Conservation (phyloP, 2,888 invertebrate genomes). For the Hoplodrina blanda region DNA sequence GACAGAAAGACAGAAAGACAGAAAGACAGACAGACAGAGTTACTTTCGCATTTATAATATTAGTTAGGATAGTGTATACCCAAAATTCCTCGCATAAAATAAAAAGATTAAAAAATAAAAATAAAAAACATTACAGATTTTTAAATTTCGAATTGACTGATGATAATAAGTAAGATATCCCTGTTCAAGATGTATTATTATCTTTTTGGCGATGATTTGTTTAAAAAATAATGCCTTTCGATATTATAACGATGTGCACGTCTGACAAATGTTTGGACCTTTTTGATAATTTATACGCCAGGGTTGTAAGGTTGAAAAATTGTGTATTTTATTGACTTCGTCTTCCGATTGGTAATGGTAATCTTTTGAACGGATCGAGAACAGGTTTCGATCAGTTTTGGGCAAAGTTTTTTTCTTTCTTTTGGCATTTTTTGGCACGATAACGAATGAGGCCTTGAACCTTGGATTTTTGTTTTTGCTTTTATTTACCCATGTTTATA, state of each 20-base stretch:
- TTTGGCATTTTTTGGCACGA: constrained; percentile 47
- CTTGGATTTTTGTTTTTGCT: constrained; percentile 31
- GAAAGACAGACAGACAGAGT: too few species aligned
- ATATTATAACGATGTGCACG: constrained; percentile 45
- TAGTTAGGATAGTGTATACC: too few species aligned
- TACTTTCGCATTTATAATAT: too few species aligned
- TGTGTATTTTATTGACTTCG: constrained; percentile 65
- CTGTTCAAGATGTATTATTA: constrained; percentile 14
- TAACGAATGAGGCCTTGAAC: constrained; percentile 65
- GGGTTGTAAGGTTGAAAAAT: constrained; percentile 69
- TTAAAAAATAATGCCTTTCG: constrained; percentile 39
- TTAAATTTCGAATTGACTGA: background rate
- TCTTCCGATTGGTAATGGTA: constrained; percentile 64
- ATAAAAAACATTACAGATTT: too few species aligned
- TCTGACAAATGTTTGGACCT: constrained; percentile 45
- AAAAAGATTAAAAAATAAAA: too few species aligned
- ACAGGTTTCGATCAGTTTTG: constrained; percentile 60
- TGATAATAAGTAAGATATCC: constrained; percentile 23
- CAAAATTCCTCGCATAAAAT: too few species aligned
- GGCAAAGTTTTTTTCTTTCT: constrained; percentile 41
- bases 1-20: too few species aligned
- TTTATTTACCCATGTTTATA: constrained; percentile 34
- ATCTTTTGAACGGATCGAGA: constrained; percentile 60
- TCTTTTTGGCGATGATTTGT: constrained; percentile 13
- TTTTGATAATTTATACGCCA: constrained; percentile 60